Conservation (phyloP, 2,888 invertebrate species). For the Andrena flavipes region DNA sequence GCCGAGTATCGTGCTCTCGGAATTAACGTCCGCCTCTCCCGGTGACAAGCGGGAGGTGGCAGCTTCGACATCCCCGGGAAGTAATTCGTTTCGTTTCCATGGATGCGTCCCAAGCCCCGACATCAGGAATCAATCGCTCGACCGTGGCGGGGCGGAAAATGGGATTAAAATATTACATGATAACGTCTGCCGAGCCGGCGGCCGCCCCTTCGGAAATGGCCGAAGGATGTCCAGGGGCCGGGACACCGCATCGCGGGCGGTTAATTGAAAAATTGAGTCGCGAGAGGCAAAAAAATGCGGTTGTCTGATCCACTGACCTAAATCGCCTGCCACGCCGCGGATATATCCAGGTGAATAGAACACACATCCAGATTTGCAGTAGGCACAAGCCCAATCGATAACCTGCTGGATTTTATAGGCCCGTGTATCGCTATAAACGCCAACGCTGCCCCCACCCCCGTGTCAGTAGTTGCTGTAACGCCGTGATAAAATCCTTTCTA, state of each 20-base stretch:
- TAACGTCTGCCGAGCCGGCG: conserved; percentile 10
- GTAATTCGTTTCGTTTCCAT: conserved; percentile 33
- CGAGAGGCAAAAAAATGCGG: conserved; percentile 66
- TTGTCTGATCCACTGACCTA: conserved; percentile 82
- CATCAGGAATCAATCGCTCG: conserved; percentile 8
- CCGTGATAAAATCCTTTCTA: conserved; percentile 40
- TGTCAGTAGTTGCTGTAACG: neutral
- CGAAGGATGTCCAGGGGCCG: conserved; percentile 47
- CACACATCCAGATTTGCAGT: conserved; percentile 80
- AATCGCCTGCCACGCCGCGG: conserved; percentile 76
- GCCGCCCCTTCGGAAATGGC: conserved; percentile 35
- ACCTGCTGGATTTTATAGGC: conserved; percentile 79
- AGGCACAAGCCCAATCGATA: conserved; percentile 82
- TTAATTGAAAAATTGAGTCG: conserved; percentile 80
- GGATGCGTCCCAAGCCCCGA: conserved; percentile 34
- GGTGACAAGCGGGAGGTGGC: neutral
- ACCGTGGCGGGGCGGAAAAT: neutral
- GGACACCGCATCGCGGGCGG: conserved; percentile 65
- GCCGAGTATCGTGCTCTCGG: neutral
- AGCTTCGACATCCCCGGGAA: conserved; percentile 2
- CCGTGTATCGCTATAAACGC: conserved; percentile 59
- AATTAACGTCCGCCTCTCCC: neutral
- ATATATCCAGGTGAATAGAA: conserved; percentile 77
- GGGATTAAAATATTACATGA: conserved; percentile 53
- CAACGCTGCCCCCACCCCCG: conserved; percentile 31